Evolutionary conservation across 2,113 vertebrate species (phyloP).

Genomic region (Bujurquina vittata): DNA sequence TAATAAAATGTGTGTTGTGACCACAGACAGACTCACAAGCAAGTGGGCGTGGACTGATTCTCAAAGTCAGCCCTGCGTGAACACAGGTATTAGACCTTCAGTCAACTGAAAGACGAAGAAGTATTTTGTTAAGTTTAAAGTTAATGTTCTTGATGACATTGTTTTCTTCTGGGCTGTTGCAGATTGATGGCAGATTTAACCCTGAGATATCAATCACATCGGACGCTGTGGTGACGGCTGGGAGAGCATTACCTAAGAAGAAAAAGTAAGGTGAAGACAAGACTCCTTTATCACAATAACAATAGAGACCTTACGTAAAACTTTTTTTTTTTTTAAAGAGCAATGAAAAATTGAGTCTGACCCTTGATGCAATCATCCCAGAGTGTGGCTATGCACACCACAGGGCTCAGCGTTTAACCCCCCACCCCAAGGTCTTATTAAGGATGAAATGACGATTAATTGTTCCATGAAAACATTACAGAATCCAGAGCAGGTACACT

Average conservation of each 20-base stretch:
- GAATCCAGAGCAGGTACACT: not conserved
- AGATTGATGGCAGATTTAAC: constrained; percentile 31
- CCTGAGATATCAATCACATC: constrained; percentile 31
- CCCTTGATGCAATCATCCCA: constrained; percentile 22
- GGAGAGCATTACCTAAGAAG: not conserved
- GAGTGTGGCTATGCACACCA: constrained; percentile 41
- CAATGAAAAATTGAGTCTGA: constrained; percentile 20
- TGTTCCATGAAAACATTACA: constrained; percentile 15
- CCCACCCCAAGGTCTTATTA: not conserved
- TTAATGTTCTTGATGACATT: constrained; percentile 26
- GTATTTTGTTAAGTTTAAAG: constrained; percentile 3
- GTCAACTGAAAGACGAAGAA: constrained; percentile 18
- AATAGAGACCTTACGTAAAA: constrained; percentile 20
- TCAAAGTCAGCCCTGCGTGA: not conserved
- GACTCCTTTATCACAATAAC: constrained; percentile 38
- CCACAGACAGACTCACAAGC: not conserved
- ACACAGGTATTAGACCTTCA: not conserved
- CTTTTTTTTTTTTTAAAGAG: not conserved
- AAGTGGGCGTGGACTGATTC: not conserved
- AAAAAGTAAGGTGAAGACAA: constrained; percentile 26
- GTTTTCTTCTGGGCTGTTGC: constrained; percentile 24
- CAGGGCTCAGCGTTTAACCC: constrained; percentile 27
- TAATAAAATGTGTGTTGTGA: not conserved
- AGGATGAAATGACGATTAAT: constrained; percentile 40
- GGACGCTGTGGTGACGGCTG: constrained; percentile 12